phyloP scores from a whole-genome alignment of 2,113 vertebrate species.

The Ahaetulla prasina region DNA sequence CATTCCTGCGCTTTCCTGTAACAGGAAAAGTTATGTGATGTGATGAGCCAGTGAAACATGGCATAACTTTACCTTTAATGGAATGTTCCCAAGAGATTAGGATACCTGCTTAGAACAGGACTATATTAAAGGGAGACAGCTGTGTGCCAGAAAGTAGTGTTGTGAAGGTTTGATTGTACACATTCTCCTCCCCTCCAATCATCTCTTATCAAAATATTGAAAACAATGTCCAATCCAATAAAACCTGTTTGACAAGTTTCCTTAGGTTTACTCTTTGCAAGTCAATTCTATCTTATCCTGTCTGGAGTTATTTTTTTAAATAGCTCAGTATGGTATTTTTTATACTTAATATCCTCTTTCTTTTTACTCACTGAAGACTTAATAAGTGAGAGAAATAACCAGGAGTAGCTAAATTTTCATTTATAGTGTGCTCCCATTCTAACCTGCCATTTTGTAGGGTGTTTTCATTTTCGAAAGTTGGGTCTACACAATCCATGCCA shows the following conservation, averaged over 20 bases:
- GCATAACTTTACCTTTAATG: background rate
- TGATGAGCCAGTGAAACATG: background rate
- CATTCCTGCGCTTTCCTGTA: background rate
- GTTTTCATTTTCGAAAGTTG: slow-evolving; percentile 11
- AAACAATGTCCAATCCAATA: background rate
- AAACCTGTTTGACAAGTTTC: background rate
- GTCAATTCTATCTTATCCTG: background rate
- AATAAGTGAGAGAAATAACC: background rate
- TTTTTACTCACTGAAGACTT: background rate
- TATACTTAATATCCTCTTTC: background rate
- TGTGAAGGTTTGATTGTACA: background rate
- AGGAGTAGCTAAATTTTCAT: slow-evolving; percentile 7
- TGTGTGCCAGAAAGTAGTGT: background rate
- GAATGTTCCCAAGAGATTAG: background rate
- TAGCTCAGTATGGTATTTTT: background rate
- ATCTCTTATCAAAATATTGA: background rate
- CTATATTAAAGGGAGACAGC: background rate
- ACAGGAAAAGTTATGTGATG: background rate
- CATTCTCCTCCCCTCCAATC: background rate
- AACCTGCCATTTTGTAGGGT: slow-evolving; percentile 37
- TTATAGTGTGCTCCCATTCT: slow-evolving; percentile 23
- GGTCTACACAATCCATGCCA: background rate
- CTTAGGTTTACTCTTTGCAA: background rate
- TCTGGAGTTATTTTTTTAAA: background rate
- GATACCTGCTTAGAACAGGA: background rate